Evolutionary conservation across 1,140 invertebrate genomes (phyloP), one percentile per base, ranked within the genome.

Genomic region (Aphaenogaster floridana): DNA sequence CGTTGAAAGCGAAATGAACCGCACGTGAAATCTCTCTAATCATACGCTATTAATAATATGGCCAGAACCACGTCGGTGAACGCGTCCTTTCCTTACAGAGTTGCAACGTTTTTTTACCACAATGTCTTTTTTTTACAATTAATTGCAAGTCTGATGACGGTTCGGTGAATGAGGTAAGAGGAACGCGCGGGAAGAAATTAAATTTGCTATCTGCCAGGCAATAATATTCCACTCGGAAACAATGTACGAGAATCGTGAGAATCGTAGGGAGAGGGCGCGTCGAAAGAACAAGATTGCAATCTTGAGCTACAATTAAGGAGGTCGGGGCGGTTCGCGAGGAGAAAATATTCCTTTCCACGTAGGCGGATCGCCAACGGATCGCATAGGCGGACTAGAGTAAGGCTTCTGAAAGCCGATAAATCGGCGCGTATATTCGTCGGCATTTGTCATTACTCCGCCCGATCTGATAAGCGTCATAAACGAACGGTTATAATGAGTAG

Each of bases 211-310:
- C 76, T 66, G 71, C 83, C 59, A 63, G 48, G 48, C 69, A 77
- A 85, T 86, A 86, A 79, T 79, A 86, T 86, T 86, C 85, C 52
- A 66, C 64, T 81, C 17, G 85, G 54, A 68, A 81, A 86, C 85
- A 80, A 86, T 79, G 85, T 86, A 39, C 54, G 69, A 76, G 80
- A 81, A 81, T 84, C 86, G 86, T 88, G 86, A 88, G 86, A 88
- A 88, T 88, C 81, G 80, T 86, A 77, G 71, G 61, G 71, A 86
- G 71, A 86, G 86, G 86, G 81, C 66, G 81, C 71, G 71, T 83
- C 83, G 86, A 88, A 88, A 85, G 86, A 88, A 68, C 74, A 85
- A 84, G 86, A 88, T 86, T 86, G 81, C 81, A 76, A 88, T 88
- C 86, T 88, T 52, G 57, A 88, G 81, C 61, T 77, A 86, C 79